Percentiles rank a stretch among this genome's conserved stretches.
Conservation (phyloP, 2,888 invertebrate species). For the Aphrophora alni region DNA sequence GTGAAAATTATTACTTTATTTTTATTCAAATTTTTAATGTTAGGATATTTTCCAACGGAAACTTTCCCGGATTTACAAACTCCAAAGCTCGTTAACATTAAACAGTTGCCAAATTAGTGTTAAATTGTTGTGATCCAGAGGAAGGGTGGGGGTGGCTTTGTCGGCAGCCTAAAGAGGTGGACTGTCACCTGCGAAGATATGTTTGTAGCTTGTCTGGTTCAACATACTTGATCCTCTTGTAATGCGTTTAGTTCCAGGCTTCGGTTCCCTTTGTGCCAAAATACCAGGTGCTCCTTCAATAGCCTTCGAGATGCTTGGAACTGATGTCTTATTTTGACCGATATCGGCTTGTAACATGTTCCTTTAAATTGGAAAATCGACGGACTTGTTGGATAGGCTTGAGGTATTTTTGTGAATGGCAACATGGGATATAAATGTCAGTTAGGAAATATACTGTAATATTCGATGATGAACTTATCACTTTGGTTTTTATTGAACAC, state of each 20-base stretch:
- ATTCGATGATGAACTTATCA: too few species aligned
- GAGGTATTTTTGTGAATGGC: too few species aligned
- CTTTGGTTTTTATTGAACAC: too few species aligned
- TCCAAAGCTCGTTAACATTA: too few species aligned
- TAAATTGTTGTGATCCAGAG: neutral
- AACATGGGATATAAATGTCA: too few species aligned
- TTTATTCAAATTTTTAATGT: too few species aligned
- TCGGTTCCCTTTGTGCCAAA: neutral
- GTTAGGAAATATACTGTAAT: too few species aligned
- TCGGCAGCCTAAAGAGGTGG: neutral
- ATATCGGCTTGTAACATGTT: neutral
- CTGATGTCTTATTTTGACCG: neutral
- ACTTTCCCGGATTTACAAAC: too few species aligned
- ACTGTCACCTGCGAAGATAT: slow-evolving; percentile 4
- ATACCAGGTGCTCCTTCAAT: neutral
- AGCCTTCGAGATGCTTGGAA: neutral
- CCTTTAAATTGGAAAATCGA: neutral
- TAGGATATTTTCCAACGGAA: too few species aligned
- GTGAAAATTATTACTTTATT: too few species aligned
- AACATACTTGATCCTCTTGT: neutral
- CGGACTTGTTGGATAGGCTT: too few species aligned
- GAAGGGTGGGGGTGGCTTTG: neutral
- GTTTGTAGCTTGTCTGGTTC: neutral
- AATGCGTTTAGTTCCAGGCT: slow-evolving; percentile 2
- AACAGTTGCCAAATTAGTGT: neutral